Evolutionary conservation across 1,140 invertebrate species (phyloP).

Genomic region (Pseudomyrmex gracilis): DNA sequence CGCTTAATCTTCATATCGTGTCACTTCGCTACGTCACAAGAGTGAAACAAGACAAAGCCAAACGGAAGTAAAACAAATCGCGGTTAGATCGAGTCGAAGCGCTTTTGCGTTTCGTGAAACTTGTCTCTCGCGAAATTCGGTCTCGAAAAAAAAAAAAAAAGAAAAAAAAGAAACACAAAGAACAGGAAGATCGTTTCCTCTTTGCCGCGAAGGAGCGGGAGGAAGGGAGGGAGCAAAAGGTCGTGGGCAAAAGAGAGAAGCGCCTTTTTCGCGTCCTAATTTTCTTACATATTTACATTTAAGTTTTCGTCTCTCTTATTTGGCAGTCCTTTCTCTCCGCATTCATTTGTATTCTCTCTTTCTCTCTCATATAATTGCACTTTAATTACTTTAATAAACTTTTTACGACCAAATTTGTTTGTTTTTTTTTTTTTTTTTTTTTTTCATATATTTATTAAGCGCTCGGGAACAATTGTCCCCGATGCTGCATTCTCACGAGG

Average conservation of each 20-base stretch:
- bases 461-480: neutral
- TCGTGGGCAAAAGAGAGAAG: neutral
- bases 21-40: slow-evolving; percentile 2
- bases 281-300: neutral
- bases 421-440: neutral
- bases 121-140: neutral
- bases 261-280: neutral
- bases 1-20: slow-evolving; percentile 63
- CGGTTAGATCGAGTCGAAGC: slow-evolving; percentile 50
- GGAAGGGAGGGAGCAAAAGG: neutral
- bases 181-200: neutral
- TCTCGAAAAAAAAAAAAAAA: neutral
- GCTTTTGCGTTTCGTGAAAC: neutral
- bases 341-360: neutral
- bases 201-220: no score
- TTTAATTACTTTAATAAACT: slow-evolving; percentile 13
- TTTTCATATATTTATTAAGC: neutral
- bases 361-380: neutral
- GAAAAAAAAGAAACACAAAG: neutral
- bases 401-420: neutral
- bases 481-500: no score
- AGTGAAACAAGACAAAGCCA: slow-evolving; percentile 46
- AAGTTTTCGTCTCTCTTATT: neutral
- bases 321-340: no score
- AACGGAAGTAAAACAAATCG: slow-evolving; percentile 56